Evolutionary conservation across 1,140 invertebrate genomes (phyloP), one percentile per base, ranked within the genome.

Genomic region (Reticulitermes speratus): DNA sequence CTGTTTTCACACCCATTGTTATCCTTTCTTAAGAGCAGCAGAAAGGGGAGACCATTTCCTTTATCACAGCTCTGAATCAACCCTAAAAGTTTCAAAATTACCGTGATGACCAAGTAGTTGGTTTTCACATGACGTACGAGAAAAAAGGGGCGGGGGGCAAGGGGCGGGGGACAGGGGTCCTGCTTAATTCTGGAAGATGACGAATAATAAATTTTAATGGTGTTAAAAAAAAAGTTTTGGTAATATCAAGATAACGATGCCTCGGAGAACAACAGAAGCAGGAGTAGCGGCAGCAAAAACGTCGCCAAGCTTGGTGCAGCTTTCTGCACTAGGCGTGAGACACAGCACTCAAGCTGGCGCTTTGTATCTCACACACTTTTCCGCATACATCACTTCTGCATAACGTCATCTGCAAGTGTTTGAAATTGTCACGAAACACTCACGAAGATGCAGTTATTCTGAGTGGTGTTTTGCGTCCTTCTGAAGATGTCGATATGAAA

Each of bases 101-200:
- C 65, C 65, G 7, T 30, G 65, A 75, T 30, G 65, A 75, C 65
- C 65, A 14, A 8, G 0, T 75, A 30, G n/a, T 75, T 75, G n/a
- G n/a, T 75, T 75, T 75, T 75, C 65, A 75, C 44, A 83, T 83
- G 38, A 52, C 82, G 82, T 38, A 2, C 48, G 84, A 55, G 52
- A 83, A 83, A 32, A 44, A 30, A 45, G 84, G 84, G 84, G n/a
- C 8, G 44, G n/a, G 44, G n/a, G 2, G 2, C 38, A 5, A 5
- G 38, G 38, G 38, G 38, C 38, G 38, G 38, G n/a, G 48, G 84
- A 45, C 7, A 12, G 30, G 44, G n/a, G 44, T n/a, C 84, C 9
- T 52, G 84, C 45, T 84, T 84, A 84, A 84, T 84, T 84, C 45
- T 84, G 84, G 59, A 84, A 84, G 84, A 84, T 84, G 84, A 84